Base-by-base conservation (phyloP, 2,113 vertebrate genomes). In the Nerophis ophidion region DNA sequence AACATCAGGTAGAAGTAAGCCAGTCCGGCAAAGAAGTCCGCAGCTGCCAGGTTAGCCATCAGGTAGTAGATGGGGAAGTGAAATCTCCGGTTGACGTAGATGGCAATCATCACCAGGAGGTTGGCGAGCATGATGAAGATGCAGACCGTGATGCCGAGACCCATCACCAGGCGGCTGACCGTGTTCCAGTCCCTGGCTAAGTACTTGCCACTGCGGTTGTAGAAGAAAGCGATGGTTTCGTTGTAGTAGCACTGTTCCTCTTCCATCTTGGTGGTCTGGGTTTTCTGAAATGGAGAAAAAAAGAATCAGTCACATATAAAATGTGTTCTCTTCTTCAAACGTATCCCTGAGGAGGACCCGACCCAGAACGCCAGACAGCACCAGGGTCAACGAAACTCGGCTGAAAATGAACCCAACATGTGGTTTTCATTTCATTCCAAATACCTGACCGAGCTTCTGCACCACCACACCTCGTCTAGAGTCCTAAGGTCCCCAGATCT, bases 1-100 rank as follows among this genome's bases (percentile, higher is more conserved):
- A 98, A 99, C 96, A 99, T 99, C 79, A 99, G 84, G 89, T 99
- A 99, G 83, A 98, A 98, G 83, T 99, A 99, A n/a, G 97, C 97
- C 85, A 98, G 83, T 59, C 97, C 97, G 1, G 97, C 96, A 76
- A 99, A 99, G 86, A 99, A 99, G 90, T 99, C 97, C 0, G 97
- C 97, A 50, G 97, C 97, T 0, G 97, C 97, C 83, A 99, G 88
- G 76, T 99, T 99, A 66, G 97, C 97, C 97, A 99, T 99, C 81
- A 99, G 88, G 82, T 99, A 99, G 93, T 99, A 99, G 87, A 99
- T 99, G 90, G 97, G 97, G 74, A 98, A 98, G 80, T 99, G 97
- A 86, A 99, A 99, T 66, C 96, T 91, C 34, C 94, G 92, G 89
- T 99, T 99, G 84, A 98, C 92, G 2, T 98, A 98, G 87, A 99